These are phyloP conservation scores for Cephus rjabovi DNA, from an alignment of 2,888 invertebrate genomes.

Conservation along the genomic window DNA sequence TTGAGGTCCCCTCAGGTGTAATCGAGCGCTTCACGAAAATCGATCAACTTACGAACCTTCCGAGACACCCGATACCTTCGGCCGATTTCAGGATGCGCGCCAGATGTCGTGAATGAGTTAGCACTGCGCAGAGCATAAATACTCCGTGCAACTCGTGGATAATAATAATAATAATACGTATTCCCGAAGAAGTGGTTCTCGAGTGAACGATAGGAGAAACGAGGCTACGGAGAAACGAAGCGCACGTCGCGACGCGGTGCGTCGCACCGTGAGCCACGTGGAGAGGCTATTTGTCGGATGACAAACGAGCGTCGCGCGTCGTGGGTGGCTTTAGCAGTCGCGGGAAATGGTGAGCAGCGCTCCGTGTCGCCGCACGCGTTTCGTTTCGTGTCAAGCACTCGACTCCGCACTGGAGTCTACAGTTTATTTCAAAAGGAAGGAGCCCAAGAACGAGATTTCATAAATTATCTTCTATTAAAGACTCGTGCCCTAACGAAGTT, in stretches of 20 bases:
- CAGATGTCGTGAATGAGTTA: not conserved
- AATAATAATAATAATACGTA: not conserved
- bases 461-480: not conserved
- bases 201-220: not conserved
- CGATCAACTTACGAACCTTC: not conserved
- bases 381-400: not conserved
- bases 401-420: not conserved
- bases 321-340: constrained; percentile 64
- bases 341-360: constrained; percentile 65
- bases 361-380: constrained; percentile 59
- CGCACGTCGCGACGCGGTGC: constrained; percentile 14
- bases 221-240: constrained; percentile 26
- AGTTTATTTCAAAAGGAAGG: not conserved
- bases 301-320: constrained; percentile 65
- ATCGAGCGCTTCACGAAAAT: not conserved
- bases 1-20: not conserved
- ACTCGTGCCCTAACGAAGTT: not conserved
- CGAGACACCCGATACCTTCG: not conserved
- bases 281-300: constrained; percentile 65
- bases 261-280: constrained; percentile 22
- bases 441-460: not conserved
- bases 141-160: not conserved
- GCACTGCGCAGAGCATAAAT: not conserved
- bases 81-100: not conserved
- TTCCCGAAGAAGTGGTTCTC: not conserved